Evolutionary conservation across 2,888 invertebrate genomes (phyloP), one percentile per base, ranked within the genome.

Genomic region (Pachydiplax longipennis): DNA sequence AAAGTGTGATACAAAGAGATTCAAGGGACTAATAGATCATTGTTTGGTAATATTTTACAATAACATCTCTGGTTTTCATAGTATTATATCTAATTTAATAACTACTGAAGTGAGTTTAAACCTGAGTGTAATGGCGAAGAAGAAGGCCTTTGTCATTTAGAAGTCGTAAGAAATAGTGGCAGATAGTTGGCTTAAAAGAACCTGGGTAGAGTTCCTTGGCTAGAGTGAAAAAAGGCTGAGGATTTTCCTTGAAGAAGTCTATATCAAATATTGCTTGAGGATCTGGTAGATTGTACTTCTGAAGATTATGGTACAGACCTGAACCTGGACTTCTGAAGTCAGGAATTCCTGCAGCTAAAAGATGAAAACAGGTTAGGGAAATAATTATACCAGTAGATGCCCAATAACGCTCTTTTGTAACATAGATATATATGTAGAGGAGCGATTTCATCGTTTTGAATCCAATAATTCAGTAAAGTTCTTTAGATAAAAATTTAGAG

Each of bases 231-330:
- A 99, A 99, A 1, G 99, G 99, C 93, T 97, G 96, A 0, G 99
- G 99, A 94, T 99, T 98, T 92, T 96, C 95, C 93, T 96, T 94
- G 93, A 99, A 99, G 94, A 97, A 99, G 91, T 96, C 96, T 90
- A 99, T 95, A 93, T 98, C 98, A 93, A 99, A 99, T 92, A 99
- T 97, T 0, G 98, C 97, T 93, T 98, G 97, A 0, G 99, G 99
- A 94, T 98, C 96, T 0, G 98, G 98, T 81, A 99, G 94, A 92
- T 99, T 96, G 94, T 98, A 99, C 93, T 99, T 98, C 92, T 97
- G 96, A 82, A 99, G 95, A 93, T 99, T 99, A 93, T 97, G 96
- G 93, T 99, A 99, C 0, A 99, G 95, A 0, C 99, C 99, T 91
- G 97, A 97, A 48, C 97, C 97, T 0, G 99, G 98, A 35, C 98